Percentiles rank a stretch among this genome's conserved stretches.
Conservation (phyloP, 2,113 vertebrate genomes). For the Eulemur macaco region DNA sequence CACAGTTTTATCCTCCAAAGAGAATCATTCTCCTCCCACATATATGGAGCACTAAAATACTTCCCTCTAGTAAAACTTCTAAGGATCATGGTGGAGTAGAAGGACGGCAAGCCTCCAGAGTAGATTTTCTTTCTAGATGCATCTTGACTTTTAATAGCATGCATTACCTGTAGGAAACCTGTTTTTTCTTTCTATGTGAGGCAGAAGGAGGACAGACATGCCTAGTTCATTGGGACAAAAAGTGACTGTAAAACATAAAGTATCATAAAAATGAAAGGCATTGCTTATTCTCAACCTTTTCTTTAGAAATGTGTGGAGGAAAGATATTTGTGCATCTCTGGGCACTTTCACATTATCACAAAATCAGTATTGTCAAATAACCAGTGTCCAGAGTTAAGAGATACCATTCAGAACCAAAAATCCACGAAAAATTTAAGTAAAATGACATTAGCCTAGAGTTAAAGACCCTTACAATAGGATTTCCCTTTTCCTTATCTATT, state of each 20-base stretch:
- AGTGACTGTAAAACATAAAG: neutral
- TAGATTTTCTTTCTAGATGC: neutral
- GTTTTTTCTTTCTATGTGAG: neutral
- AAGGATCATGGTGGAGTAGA: neutral
- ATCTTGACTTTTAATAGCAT: neutral
- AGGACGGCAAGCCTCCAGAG: neutral
- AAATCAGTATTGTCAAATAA: neutral
- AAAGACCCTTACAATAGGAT: neutral
- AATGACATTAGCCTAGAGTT: neutral
- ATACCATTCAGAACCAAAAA: neutral
- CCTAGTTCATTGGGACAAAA: neutral
- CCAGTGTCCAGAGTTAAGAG: neutral
- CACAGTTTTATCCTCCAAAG: neutral
- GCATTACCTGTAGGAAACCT: neutral
- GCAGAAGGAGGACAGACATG: neutral
- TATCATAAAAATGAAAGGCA: neutral
- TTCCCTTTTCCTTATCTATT: neutral
- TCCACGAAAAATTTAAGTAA: neutral
- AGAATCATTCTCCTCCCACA: neutral
- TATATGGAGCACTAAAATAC: neutral
- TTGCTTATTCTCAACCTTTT: neutral
- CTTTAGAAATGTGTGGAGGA: neutral
- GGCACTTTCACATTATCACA: neutral
- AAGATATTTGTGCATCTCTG: neutral
- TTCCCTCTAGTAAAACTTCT: neutral